Base-by-base conservation (phyloP, 2,888 invertebrate genomes). In the Aphodius sticticus region DNA sequence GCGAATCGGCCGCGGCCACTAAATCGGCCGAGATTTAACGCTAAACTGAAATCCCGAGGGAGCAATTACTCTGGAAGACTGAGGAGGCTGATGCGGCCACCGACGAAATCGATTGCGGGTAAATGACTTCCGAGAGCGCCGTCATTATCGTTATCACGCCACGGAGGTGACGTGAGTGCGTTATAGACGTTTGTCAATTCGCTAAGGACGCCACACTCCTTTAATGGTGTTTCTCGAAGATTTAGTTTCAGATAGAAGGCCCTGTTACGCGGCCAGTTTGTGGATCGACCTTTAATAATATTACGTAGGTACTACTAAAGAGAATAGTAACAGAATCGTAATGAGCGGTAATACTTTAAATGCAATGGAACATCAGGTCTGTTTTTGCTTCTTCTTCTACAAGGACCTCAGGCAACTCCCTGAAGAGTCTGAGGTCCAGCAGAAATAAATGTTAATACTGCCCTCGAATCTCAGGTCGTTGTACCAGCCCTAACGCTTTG, bases 21-120 rank as follows among this genome's bases (percentile, higher is more conserved):
- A 74, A 74, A 74, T 74, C 74, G 35, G 74, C n/a, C 36, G 74
- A 35, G 74, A 74, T 37, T 74, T 74, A 74, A 74, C 74, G 37
- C 36, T 74, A 74, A 74, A 74, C 74, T 74, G 74, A 37, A 74
- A 35, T 74, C 74, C 74, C 74, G 74, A 26, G 37, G 74, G 74
- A 74, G 35, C 74, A 74, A 74, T 74, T 74, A 26, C 74, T 26
- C 36, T 36, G n/a, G 74, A 74, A 26, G 74, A 35, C 74, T 36
- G 36, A 37, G 74, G 74, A 74, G 74, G 74, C 74, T 53, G 53
- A 7, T 7, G 53, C 53, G 9, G 53, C 74, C 74, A 35, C 35
- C 37, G 35, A 35, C 74, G 36, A 74, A 53, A 74, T 74, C 74
- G 74, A 74, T 74, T 35, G 36, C 36, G 26, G 36, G 35, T 74